Conservation (phyloP, 2,113 vertebrate species). For the Brachypteracias leptosomus region DNA sequence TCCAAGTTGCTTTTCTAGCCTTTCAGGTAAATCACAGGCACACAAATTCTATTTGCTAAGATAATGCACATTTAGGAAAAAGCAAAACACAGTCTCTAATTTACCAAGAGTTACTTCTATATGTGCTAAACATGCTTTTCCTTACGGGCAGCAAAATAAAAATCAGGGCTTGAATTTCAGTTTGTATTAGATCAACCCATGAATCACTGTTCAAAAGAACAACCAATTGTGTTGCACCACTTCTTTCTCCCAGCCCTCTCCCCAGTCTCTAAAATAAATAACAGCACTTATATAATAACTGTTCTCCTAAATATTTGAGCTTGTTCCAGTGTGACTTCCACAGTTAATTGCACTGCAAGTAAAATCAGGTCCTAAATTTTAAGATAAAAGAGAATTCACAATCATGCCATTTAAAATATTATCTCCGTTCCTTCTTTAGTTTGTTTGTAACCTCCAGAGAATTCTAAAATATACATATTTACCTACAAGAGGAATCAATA, state of each 20-base stretch:
- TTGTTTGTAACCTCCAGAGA: not conserved
- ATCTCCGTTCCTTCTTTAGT: not conserved
- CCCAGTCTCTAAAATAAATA: not conserved
- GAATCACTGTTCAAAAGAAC: not conserved
- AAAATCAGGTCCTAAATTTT: not conserved
- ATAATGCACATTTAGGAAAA: constrained; percentile 5
- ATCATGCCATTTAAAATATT: not conserved
- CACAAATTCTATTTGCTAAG: not conserved
- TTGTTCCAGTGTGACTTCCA: not conserved
- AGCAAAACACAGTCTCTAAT: not conserved
- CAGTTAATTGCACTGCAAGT: not conserved
- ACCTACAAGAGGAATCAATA: not conserved
- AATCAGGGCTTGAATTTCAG: not conserved
- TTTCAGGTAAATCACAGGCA: constrained; percentile 30
- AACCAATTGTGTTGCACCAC: not conserved
- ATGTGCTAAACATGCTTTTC: not conserved
- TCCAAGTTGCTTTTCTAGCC: constrained; percentile 38
- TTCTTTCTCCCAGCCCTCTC: not conserved
- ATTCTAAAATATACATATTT: not conserved
- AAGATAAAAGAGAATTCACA: not conserved
- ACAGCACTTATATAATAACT: not conserved
- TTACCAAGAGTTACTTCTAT: not conserved
- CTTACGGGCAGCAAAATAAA: not conserved
- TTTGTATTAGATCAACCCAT: not conserved
- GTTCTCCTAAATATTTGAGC: not conserved